Percentiles rank a stretch among this genome's conserved stretches.
Conservation (phyloP, 2,797 vertebrate genomes). For the Pelochelys cantorii region DNA sequence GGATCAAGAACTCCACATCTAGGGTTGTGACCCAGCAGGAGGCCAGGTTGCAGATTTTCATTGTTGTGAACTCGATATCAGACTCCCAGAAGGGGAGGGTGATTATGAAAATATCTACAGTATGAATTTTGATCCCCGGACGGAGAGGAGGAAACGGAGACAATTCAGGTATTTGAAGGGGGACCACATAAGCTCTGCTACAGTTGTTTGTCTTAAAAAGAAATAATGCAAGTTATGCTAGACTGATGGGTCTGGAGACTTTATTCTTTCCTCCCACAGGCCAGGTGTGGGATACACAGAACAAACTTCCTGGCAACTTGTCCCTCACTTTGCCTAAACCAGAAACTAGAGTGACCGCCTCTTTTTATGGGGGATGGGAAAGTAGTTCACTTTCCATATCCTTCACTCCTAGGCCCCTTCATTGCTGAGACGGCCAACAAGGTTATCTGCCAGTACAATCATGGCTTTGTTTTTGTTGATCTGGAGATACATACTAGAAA, state of each 20-base stretch:
- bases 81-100: fast-evolving
- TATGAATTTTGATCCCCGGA: background rate
- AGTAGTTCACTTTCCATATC: background rate
- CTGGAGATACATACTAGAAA: background rate
- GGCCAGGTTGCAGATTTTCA: background rate
- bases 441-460: background rate
- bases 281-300: background rate
- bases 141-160: background rate
- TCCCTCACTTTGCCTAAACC: background rate
- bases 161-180: constrained; percentile 34
- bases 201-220: constrained; percentile 25
- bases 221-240: constrained; percentile 21
- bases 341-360: background rate
- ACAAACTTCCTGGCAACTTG: background rate
- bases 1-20: background rate
- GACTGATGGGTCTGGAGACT: constrained; percentile 30
- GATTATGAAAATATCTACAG: constrained; percentile 36
- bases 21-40: background rate
- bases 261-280: background rate
- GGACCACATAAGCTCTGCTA: constrained; percentile 22
- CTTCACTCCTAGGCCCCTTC: background rate
- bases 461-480: fast-evolving
- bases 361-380: background rate
- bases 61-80: constrained; percentile 14
- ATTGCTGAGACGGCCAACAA: background rate